Base-by-base conservation (phyloP, 2,113 vertebrate species). In the Falco punctatus region DNA sequence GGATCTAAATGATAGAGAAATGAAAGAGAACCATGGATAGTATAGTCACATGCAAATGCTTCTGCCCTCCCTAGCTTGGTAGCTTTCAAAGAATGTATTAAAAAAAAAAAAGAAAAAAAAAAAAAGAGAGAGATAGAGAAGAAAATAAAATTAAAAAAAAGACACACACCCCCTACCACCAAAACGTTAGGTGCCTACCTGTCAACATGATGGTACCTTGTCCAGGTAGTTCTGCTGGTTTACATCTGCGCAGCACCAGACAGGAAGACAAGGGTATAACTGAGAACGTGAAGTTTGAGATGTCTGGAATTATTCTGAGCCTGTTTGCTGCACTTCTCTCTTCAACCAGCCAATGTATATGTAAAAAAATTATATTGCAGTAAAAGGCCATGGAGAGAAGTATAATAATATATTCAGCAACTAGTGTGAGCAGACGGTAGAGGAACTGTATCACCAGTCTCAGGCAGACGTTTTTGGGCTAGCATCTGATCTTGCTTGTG, bases 251-350 rank as follows among this genome's bases (percentile, higher is more conserved):
- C 44, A 33, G 12, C 15, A 23, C 18, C 30, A 58, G 91, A 3
- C 35, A 59, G 51, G 48, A 40, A 54, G 15, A 27, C 15, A 18
- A 6, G 9, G 52, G 10, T 42, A 1, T 40, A 77, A 18, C 22
- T n/a, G 73, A 67, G 21, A 42, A 15, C 30, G 2, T 11, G 18
- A 81, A 75, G 20, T 13, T 71, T 44, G 52, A 86, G 70, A 30
- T 15, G 15, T 46, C 59, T 88, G 92, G 40, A 65, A 51, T 90
- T 93, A 83, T 92, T 90, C 81, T 69, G 58, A 65, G 27, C 49
- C 61, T 13, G 7, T 86, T 83, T 89, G 42, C 38, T 90, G 33
- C 38, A 21, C 40, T 84, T 30, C 65, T 73, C 6, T 23, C 38
- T 90, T 86, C 57, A 57, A 23, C 4, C 5, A 58, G 27, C 13